These are phyloP conservation scores for Caenorhabditis tropicalis DNA, from an alignment of 1,140 invertebrate species.

Conservation along the genomic window DNA sequence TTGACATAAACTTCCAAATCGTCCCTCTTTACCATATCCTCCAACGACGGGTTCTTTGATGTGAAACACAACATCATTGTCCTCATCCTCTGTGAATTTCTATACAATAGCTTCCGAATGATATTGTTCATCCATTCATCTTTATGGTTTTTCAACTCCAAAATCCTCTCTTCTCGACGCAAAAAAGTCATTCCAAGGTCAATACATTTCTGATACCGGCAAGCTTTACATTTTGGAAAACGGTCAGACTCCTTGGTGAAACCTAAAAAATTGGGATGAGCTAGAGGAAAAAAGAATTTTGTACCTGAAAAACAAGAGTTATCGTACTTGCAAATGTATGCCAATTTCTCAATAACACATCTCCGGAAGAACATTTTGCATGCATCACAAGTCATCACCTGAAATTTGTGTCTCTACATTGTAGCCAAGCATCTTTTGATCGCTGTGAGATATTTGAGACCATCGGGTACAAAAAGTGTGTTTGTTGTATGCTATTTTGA, in stretches of 20 bases:
- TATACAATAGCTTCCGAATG: not conserved
- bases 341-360: not conserved
- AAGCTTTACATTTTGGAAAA: not conserved
- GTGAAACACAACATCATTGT: not conserved
- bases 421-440: too few relatives aligned
- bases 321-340: not conserved
- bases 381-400: not conserved
- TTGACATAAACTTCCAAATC: not conserved
- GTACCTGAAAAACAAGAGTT: not conserved
- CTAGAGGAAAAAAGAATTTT: not conserved
- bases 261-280: not conserved
- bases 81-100: not conserved
- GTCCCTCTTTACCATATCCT: not conserved
- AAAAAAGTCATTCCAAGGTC: not conserved
- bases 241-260: not conserved
- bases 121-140: not conserved
- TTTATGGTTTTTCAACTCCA: not conserved
- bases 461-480: too few relatives aligned
- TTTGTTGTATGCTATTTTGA: too few relatives aligned
- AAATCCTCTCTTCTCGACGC: not conserved
- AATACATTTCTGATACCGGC: not conserved
- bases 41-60: not conserved
- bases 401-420: too few relatives aligned
- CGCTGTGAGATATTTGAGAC: too few relatives aligned
- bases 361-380: constrained; percentile 24